Evolutionary conservation across 2,113 vertebrate genomes (phyloP).

Genomic region (Laticauda colubrina): DNA sequence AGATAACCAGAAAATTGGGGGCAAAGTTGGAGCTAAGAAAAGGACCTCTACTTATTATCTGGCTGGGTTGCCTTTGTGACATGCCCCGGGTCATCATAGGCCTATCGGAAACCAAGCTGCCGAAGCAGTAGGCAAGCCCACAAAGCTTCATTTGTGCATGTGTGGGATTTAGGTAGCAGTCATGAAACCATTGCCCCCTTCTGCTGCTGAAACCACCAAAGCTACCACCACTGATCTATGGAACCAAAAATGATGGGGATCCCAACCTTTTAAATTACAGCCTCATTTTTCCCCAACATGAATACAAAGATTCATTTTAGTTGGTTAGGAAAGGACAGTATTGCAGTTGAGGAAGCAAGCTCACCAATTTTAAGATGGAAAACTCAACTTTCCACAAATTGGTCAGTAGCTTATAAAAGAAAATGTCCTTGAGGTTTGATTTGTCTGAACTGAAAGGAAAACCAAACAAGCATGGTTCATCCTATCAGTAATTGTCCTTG

Average conservation of each 20-base stretch:
- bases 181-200: not conserved
- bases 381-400: not conserved
- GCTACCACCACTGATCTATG: not conserved
- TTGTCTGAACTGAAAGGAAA: slow-evolving; percentile 42
- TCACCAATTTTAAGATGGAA: slow-evolving; percentile 16
- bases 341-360: slow-evolving; percentile 8
- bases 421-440: slow-evolving; percentile 31
- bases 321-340: not conserved
- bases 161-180: not conserved
- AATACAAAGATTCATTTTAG: not conserved
- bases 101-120: not conserved
- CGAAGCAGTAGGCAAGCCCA: not conserved
- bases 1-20: too few species aligned
- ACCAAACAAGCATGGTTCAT: slow-evolving; percentile 41
- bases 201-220: not conserved
- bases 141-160: not conserved
- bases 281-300: not conserved
- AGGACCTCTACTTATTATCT: too few species aligned
- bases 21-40: too few species aligned
- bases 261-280: not conserved
- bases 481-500: slow-evolving; percentile 35
- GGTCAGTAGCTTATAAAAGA: slow-evolving; percentile 28
- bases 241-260: not conserved
- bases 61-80: too few species aligned
- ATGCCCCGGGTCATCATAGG: too few species aligned